Evolutionary conservation across 2,797 vertebrate species (phyloP).

Genomic region (Anomalospiza imberbis): DNA sequence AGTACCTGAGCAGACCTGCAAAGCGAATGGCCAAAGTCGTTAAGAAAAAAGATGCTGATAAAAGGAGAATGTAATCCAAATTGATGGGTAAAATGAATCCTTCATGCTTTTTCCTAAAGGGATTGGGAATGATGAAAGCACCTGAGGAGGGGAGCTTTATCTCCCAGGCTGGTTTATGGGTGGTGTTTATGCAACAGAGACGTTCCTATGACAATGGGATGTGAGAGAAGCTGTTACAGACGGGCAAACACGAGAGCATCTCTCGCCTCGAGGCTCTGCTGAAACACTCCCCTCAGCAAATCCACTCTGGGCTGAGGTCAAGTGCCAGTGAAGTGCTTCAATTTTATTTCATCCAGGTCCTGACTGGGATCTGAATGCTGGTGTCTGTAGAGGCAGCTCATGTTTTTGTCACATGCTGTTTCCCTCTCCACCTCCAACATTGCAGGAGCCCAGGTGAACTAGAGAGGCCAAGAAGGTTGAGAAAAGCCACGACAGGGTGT

Average conservation of each 20-base stretch:
- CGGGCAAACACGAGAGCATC: accelerated
- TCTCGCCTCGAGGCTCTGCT: neutral
- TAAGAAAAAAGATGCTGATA: conserved; percentile 27
- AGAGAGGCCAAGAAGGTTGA: neutral
- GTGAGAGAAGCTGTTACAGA: neutral
- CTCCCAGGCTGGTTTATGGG: neutral
- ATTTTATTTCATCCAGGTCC: neutral
- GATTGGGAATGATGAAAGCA: conserved; percentile 1
- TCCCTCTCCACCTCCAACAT: neutral
- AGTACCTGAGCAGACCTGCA: neutral
- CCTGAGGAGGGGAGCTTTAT: neutral
- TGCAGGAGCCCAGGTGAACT: neutral
- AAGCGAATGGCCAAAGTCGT: neutral
- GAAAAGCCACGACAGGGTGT: neutral
- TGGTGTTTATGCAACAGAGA: neutral
- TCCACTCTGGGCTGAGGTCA: neutral
- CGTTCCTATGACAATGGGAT: neutral
- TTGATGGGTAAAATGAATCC: neutral
- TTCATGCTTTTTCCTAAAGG: neutral
- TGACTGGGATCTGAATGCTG: neutral
- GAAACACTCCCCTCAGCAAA: neutral
- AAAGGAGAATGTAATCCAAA: conserved; percentile 16
- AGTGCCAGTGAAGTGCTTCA: neutral
- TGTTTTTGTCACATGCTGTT: neutral
- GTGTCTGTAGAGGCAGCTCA: neutral